phyloP scores from a whole-genome alignment of 2,113 vertebrate genomes.

The Irena cyanogastra region DNA sequence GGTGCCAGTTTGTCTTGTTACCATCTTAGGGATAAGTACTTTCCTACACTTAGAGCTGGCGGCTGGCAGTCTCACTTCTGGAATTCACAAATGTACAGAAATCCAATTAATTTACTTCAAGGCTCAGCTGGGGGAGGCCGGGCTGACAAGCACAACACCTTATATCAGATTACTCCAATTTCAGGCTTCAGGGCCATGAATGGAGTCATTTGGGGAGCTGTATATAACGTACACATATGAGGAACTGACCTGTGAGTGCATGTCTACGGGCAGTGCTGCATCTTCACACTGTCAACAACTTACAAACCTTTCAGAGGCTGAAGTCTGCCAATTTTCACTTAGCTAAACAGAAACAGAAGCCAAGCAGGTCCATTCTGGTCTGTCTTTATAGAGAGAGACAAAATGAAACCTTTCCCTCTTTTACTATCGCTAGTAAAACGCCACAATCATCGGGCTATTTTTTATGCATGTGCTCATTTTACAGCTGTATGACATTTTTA shows the following conservation, averaged over 20 bases:
- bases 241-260: neutral
- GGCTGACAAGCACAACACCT: conserved; percentile 41
- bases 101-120: conserved; percentile 12
- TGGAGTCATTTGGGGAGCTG: neutral
- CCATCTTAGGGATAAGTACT: conserved; percentile 21
- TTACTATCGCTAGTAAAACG: neutral
- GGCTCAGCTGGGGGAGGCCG: neutral
- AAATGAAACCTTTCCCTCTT: neutral
- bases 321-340: neutral
- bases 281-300: neutral
- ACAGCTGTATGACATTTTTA: neutral
- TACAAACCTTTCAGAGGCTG: neutral
- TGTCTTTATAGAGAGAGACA: neutral
- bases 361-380: neutral
- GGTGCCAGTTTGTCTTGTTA: neutral
- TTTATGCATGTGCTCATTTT: neutral
- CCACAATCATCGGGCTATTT: neutral
- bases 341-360: neutral
- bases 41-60: neutral
- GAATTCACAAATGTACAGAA: conserved; percentile 24
- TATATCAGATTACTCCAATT: conserved; percentile 4
- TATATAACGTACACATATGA: neutral
- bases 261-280: neutral
- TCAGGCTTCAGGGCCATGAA: conserved; percentile 40
- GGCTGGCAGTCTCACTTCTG: neutral